Evolutionary conservation across 2,113 vertebrate species (phyloP).

Genomic region (Poeciliopsis occidentalis): DNA sequence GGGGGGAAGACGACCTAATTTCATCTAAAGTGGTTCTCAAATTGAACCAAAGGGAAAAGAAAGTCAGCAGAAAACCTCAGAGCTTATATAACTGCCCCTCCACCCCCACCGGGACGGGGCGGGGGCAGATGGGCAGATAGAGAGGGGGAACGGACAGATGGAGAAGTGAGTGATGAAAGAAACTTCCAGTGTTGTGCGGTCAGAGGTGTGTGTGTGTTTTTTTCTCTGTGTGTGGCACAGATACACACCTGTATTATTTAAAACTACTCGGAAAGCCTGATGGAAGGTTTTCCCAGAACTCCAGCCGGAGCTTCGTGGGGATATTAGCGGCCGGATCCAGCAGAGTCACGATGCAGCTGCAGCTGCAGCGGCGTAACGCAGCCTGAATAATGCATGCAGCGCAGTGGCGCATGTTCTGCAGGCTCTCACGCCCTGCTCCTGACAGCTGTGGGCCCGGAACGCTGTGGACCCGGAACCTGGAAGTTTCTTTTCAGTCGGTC

Average conservation of each 20-base stretch:
- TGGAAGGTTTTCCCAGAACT: constrained; percentile 15
- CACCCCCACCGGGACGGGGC: too few relatives aligned
- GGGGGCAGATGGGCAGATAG: not conserved
- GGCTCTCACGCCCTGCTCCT: not conserved
- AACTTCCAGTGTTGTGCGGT: too few relatives aligned
- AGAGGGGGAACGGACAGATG: not conserved
- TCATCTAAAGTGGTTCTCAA: constrained; percentile 68
- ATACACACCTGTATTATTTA: constrained; percentile 65
- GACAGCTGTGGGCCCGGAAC: too few relatives aligned
- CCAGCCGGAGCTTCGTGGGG: not conserved
- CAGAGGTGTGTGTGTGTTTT: too few relatives aligned
- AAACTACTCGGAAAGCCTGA: constrained; percentile 33
- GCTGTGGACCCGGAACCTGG: too few relatives aligned
- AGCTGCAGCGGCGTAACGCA: not conserved
- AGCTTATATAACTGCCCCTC: constrained; percentile 60
- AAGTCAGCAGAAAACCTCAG: constrained; percentile 66
- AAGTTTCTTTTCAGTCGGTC: not conserved
- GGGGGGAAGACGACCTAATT: constrained; percentile 57
- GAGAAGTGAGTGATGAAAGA: too few relatives aligned
- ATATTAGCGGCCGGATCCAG: not conserved
- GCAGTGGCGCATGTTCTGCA: not conserved
- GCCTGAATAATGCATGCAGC: not conserved
- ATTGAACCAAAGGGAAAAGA: constrained; percentile 63
- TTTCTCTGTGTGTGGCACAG: constrained; percentile 1
- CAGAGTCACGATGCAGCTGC: not conserved